These are phyloP conservation scores for Dicranocentrus wangi DNA, from an alignment of 2,888 invertebrate species.

Conservation along the genomic window DNA sequence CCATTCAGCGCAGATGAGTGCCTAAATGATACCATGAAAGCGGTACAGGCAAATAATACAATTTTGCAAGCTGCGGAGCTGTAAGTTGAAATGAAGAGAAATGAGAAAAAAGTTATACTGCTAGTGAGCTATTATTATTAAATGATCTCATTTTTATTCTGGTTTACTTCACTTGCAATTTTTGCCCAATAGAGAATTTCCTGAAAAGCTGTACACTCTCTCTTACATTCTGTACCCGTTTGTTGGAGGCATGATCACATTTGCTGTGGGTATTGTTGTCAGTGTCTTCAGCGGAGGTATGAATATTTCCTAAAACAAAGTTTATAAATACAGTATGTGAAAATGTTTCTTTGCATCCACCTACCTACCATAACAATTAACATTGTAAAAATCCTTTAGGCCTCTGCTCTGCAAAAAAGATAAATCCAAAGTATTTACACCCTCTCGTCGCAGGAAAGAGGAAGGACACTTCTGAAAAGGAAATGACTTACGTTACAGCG, in stretches of 20 bases:
- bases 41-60: conserved; percentile 16
- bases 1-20: conserved; percentile 68
- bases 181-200: conserved; percentile 55
- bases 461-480: conserved; percentile 4
- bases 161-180: conserved; percentile 1
- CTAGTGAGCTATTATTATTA: not conserved
- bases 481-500: conserved; percentile 30
- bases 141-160: not conserved
- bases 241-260: conserved; percentile 63
- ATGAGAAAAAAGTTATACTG: not conserved
- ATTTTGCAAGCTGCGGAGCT: not conserved
- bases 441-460: conserved; percentile 50
- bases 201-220: conserved; percentile 57
- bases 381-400: too few species aligned
- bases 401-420: conserved; percentile 28
- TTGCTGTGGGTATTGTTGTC: conserved; percentile 42
- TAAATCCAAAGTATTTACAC: conserved; percentile 68
- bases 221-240: conserved; percentile 65
- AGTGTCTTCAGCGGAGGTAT: conserved; percentile 47
- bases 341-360: too few species aligned
- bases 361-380: not conserved
- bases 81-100: conserved; percentile 10
- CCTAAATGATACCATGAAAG: conserved; percentile 18
- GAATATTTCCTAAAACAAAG: conserved; percentile 1
- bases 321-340: too few species aligned